A percentile compares a stretch with the other conserved stretches of the same genome.
Conservation (phyloP, 2,113 vertebrate genomes). For the Malurus elegans region DNA sequence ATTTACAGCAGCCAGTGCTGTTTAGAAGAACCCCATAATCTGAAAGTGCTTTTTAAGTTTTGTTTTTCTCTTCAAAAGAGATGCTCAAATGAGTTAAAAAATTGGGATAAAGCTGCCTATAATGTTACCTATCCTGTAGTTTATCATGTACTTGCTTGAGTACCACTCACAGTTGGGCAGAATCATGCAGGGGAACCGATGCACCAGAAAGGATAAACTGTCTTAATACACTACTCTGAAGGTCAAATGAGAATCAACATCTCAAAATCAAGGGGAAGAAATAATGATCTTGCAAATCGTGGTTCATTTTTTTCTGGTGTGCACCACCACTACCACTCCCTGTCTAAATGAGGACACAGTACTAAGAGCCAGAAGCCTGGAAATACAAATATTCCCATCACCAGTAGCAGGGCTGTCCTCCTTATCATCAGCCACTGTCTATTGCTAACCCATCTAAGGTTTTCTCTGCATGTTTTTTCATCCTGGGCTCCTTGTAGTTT, state of each 20-base stretch:
- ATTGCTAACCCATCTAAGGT: background rate
- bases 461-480: background rate
- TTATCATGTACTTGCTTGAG: background rate
- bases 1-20: background rate
- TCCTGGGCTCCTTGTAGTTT: background rate
- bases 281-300: background rate
- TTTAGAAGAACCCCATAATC: background rate
- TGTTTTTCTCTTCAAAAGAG: background rate
- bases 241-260: background rate
- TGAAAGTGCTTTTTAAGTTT: background rate
- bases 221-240: background rate
- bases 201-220: background rate
- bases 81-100: background rate
- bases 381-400: background rate
- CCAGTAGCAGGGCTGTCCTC: background rate
- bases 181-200: background rate
- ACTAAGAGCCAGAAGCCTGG: background rate
- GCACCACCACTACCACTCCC: background rate
- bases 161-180: background rate
- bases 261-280: background rate
- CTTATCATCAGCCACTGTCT: background rate
- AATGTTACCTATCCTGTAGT: background rate
- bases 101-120: background rate
- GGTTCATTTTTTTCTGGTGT: background rate
- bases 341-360: background rate